These are phyloP conservation scores for Neomicropteryx cornuta DNA, from an alignment of 1,140 invertebrate species.

Conservation along the genomic window DNA sequence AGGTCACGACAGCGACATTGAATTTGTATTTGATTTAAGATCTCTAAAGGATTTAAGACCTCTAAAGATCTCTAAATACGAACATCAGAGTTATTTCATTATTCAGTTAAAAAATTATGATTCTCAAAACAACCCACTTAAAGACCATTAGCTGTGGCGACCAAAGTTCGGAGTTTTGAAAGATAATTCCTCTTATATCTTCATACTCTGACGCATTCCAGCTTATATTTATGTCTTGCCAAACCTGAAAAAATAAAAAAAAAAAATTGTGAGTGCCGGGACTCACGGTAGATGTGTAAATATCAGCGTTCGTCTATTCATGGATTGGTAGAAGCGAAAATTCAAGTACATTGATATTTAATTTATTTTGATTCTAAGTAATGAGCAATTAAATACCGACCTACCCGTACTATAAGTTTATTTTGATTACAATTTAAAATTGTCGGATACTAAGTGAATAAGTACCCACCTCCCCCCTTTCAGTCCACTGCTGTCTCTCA, in stretches of 20 bases:
- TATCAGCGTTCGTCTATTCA: too few relatives aligned
- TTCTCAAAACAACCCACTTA: too few relatives aligned
- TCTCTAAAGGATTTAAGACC: too few relatives aligned
- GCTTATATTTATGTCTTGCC: slow-evolving; percentile 26
- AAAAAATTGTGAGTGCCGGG: slow-evolving; percentile 2
- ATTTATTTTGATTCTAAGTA: slow-evolving; percentile 19
- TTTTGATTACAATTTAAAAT: slow-evolving; percentile 20
- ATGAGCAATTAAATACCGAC: slow-evolving; percentile 18
- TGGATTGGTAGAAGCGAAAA: slow-evolving; percentile 7
- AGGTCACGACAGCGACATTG: too few relatives aligned
- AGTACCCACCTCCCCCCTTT: too few relatives aligned
- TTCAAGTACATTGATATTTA: slow-evolving; percentile 4
- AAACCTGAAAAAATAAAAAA: slow-evolving; percentile 19
- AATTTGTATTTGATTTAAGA: too few relatives aligned
- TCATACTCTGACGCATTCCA: slow-evolving; percentile 26
- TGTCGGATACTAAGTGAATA: too few relatives aligned
- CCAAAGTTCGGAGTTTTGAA: slow-evolving; percentile 28
- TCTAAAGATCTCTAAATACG: too few relatives aligned
- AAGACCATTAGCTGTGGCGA: slow-evolving; percentile 27
- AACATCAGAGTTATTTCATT: too few relatives aligned
- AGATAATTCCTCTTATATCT: slow-evolving; percentile 19
- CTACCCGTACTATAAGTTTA: slow-evolving; percentile 16
- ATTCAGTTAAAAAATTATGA: too few relatives aligned
- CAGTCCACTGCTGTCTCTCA: too few relatives aligned
- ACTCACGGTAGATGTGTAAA: slow-evolving; percentile 9